A percentile compares a stretch with the other conserved stretches of the same genome.
Evolutionary conservation across 2,113 vertebrate species (phyloP).

Genomic region (Calyptommatus sinebrachiatus): DNA sequence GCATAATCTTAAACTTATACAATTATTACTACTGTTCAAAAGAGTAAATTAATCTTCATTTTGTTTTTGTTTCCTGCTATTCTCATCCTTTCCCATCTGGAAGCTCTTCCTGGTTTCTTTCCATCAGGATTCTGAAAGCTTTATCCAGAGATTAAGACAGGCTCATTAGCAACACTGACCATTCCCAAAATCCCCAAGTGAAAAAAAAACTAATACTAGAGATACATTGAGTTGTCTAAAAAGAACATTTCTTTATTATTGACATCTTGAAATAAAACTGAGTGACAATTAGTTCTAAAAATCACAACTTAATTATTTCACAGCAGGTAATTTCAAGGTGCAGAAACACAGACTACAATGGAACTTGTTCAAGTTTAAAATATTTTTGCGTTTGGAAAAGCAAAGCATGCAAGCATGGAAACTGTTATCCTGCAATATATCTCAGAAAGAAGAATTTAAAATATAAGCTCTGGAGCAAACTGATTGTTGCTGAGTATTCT

Average conservation of each 20-base stretch:
- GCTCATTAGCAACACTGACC: background rate
- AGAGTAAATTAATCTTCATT: background rate
- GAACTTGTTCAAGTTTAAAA: background rate
- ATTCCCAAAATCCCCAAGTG: background rate
- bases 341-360: background rate
- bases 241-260: fast-evolving
- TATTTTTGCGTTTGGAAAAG: background rate
- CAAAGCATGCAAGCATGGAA: background rate
- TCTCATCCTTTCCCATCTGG: background rate
- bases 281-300: fast-evolving
- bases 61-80: background rate
- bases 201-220: background rate
- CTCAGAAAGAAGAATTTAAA: background rate
- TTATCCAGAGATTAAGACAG: conserved; percentile 12
- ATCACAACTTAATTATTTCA: background rate
- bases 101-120: background rate
- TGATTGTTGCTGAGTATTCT: conserved; percentile 3
- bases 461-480: background rate
- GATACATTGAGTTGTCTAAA: background rate
- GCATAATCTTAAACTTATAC: no score
- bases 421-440: fast-evolving
- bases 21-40: no score
- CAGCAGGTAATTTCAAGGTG: background rate
- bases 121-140: background rate
- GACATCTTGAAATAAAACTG: fast-evolving